A percentile compares a stretch with the other conserved stretches of the same genome.
Conservation (phyloP, 2,797 vertebrate genomes). For the Hemitrygon akajei region DNA sequence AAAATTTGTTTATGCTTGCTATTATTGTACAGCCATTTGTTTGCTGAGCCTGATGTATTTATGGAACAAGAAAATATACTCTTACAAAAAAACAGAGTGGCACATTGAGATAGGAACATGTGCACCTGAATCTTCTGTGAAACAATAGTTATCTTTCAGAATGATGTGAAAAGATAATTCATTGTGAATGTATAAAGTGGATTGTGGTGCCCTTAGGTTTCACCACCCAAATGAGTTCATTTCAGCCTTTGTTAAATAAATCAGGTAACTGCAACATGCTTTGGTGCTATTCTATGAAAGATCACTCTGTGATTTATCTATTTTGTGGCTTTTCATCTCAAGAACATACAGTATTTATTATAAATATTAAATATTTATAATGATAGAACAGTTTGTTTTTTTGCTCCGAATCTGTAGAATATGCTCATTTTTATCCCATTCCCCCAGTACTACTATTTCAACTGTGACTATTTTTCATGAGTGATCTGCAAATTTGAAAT, state of each 20-base stretch:
- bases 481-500: background rate
- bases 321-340: background rate
- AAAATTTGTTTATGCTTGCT: background rate
- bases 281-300: background rate
- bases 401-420: background rate
- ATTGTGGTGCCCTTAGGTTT: background rate
- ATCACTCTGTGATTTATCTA: background rate
- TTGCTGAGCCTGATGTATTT: conserved; percentile 5
- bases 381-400: background rate
- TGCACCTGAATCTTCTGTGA: background rate
- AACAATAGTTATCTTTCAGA: background rate
- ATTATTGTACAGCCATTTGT: conserved; percentile 22
- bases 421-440: background rate
- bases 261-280: background rate
- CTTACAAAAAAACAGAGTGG: background rate
- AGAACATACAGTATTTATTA: background rate
- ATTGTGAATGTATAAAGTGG: background rate
- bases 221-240: conserved; percentile 16
- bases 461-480: background rate
- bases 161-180: background rate
- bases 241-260: background rate
- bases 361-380: background rate
- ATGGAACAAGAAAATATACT: conserved; percentile 17
- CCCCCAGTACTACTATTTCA: background rate
- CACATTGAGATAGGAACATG: background rate